Evolutionary conservation across 2,888 invertebrate species (phyloP).

Genomic region (Lucinisca nassula): DNA sequence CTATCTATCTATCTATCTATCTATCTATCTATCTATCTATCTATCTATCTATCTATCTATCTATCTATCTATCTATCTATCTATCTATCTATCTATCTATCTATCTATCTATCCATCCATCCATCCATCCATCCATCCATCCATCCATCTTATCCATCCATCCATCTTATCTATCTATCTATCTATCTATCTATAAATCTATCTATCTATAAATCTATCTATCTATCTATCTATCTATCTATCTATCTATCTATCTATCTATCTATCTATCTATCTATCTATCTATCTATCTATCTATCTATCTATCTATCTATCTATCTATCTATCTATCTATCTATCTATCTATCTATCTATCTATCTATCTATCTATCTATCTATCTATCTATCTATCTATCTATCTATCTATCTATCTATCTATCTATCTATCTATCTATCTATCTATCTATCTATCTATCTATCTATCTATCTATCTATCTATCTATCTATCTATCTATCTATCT

Average conservation of each 20-base stretch:
- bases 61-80: not conserved
- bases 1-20: not conserved
- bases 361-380: constrained; percentile 2
- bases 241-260: not conserved
- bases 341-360: not conserved
- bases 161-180: too few species aligned
- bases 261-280: not conserved
- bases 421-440: constrained; percentile 2
- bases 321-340: not conserved
- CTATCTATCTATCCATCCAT: too few species aligned
- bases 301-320: not conserved
- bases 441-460: constrained; percentile 2
- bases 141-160: not conserved
- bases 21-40: not conserved
- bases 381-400: constrained; percentile 2
- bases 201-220: too few species aligned
- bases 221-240: not conserved
- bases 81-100: not conserved
- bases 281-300: not conserved
- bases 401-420: constrained; percentile 2
- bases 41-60: not conserved
- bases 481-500: constrained; percentile 2
- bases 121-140: not conserved
- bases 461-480: constrained; percentile 2
- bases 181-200: too few species aligned